A percentile compares a stretch with the other conserved stretches of the same genome.
Evolutionary conservation across 1,140 invertebrate species (phyloP).

Genomic region (Armadillidium nasatum): DNA sequence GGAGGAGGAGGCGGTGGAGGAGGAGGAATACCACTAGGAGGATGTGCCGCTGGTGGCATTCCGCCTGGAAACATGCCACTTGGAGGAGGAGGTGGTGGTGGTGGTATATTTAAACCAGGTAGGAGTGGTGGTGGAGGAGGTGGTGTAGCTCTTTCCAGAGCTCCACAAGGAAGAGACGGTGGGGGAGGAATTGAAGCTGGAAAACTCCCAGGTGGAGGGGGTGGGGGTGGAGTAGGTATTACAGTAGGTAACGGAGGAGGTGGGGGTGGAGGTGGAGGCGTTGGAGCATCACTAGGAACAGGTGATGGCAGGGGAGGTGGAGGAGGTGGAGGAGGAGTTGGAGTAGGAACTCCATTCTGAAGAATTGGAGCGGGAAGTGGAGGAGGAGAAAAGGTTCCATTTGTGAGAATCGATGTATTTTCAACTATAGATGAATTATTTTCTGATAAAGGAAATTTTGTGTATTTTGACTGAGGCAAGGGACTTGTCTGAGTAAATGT

Average conservation of each 20-base stretch:
- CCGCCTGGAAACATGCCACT: not conserved
- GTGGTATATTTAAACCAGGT: conserved; percentile 38
- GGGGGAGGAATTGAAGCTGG: conserved; percentile 41
- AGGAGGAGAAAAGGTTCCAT: conserved; percentile 32
- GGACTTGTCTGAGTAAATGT: no score
- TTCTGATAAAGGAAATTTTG: no score
- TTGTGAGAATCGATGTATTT: no score
- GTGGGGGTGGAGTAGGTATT: conserved; percentile 34
- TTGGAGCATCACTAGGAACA: conserved; percentile 12
- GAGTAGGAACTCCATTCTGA: conserved; percentile 42
- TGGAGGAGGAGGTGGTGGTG: conserved; percentile 47
- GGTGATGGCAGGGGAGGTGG: conserved; percentile 46
- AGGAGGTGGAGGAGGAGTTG: conserved; percentile 45
- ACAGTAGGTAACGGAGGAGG: conserved; percentile 14
- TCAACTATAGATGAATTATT: no score
- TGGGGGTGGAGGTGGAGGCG: conserved; percentile 3
- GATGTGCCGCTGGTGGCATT: conserved; percentile 39
- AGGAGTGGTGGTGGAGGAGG: conserved; percentile 32
- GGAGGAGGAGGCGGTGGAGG: conserved; percentile 50
- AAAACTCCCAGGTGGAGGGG: conserved; percentile 41
- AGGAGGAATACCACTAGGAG: conserved; percentile 33
- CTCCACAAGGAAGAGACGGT: conserved; percentile 35
- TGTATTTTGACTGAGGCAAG: no score
- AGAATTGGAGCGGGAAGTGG: conserved; percentile 19
- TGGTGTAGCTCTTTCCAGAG: not conserved